These are phyloP conservation scores for Caenorhabditis sp. DNA, from an alignment of 2,888 invertebrate species.

Conservation along the genomic window DNA sequence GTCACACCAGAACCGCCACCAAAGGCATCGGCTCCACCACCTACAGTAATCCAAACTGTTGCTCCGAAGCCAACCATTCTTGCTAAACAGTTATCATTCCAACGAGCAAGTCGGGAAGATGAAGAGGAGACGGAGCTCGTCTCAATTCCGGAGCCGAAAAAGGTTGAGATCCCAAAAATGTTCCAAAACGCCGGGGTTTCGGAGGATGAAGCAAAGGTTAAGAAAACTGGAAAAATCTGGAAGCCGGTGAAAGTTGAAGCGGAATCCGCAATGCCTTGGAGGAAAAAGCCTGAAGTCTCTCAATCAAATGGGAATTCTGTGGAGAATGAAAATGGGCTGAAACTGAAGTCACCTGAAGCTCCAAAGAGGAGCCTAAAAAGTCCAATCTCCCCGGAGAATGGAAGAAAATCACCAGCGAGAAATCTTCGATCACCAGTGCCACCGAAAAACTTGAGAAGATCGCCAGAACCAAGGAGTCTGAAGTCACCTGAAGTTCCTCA, in stretches of 20 bases:
- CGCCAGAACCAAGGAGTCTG: background rate
- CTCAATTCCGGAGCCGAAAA: constrained; percentile 28
- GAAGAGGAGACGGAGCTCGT: constrained; percentile 36
- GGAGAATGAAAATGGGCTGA: background rate
- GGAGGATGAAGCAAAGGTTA: constrained; percentile 7
- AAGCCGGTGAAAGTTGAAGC: constrained; percentile 3
- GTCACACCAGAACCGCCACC: constrained; percentile 31
- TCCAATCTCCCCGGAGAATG: too few relatives aligned
- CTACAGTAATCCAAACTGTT: constrained; percentile 19
- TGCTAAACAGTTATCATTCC: constrained; percentile 30
- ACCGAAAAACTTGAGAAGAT: too few relatives aligned
- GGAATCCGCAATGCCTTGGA: background rate
- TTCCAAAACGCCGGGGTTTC: constrained; percentile 28
- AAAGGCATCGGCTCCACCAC: background rate
- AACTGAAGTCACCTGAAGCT: too few relatives aligned
- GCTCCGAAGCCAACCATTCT: constrained; percentile 23
- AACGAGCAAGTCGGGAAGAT: constrained; percentile 33
- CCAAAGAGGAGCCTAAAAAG: too few relatives aligned
- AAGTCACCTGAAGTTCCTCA: constrained; percentile 12
- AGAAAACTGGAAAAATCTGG: constrained; percentile 9
- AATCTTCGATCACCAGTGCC: too few relatives aligned
- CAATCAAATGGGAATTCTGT: background rate
- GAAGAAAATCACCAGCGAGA: too few relatives aligned
- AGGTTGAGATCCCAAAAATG: constrained; percentile 36
- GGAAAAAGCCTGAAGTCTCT: background rate